Evolutionary conservation across 2,797 vertebrate species (phyloP).

Genomic region (Betta splendens): DNA sequence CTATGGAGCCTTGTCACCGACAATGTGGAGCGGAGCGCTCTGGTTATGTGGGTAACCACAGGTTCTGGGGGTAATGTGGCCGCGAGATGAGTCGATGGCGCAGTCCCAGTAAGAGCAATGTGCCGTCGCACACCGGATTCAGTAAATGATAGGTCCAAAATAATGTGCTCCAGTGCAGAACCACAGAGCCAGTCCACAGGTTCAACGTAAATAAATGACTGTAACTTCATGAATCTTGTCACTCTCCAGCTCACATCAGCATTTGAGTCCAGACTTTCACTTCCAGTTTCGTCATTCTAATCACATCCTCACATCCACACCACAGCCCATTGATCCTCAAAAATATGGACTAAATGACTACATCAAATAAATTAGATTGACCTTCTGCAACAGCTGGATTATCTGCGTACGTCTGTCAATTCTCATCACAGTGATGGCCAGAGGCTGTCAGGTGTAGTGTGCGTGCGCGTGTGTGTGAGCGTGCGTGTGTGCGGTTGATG

Average conservation of each 20-base stretch:
- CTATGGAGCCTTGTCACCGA: constrained; percentile 24
- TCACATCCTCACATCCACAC: constrained; percentile 60
- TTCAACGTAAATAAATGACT: constrained; percentile 9
- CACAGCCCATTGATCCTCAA: constrained; percentile 45
- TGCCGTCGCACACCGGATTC: constrained; percentile 11
- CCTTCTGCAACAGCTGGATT: constrained; percentile 64
- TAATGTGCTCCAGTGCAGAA: constrained; percentile 6
- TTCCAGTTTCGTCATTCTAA: constrained; percentile 55
- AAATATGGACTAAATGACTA: constrained; percentile 51
- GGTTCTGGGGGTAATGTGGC: constrained; percentile 44
- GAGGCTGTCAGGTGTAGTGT: constrained; percentile 30
- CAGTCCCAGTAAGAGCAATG: constrained; percentile 18
- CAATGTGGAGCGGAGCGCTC: constrained; percentile 38
- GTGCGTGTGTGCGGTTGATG: constrained; percentile 16
- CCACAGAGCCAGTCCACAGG: background rate
- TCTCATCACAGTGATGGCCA: constrained; percentile 69
- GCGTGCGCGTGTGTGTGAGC: constrained; percentile 13
- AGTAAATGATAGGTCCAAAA: constrained; percentile 23
- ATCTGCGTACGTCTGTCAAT: constrained; percentile 52
- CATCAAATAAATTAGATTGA: constrained; percentile 69
- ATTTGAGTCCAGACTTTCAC: constrained; percentile 21
- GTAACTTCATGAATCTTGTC: constrained; percentile 9
- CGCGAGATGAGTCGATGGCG: constrained; percentile 35
- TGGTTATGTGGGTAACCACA: constrained; percentile 37
- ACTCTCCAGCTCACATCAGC: constrained; percentile 3